phyloP scores from a whole-genome alignment of 2,888 invertebrate genomes.

The Nowickia ferox region DNA sequence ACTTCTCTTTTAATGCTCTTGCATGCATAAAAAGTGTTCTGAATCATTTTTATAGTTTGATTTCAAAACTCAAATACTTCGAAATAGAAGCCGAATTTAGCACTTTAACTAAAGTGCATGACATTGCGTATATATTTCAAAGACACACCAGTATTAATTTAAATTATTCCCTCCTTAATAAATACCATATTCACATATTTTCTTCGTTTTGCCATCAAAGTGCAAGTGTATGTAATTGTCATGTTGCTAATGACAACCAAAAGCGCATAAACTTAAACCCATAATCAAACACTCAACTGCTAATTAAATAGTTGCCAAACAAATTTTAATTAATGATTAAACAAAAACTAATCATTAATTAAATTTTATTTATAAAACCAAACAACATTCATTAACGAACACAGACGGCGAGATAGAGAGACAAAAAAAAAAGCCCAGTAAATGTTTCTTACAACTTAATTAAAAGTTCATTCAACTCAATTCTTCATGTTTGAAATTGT shows the following conservation, averaged over 20 bases:
- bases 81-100: too few species aligned
- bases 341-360: constrained; percentile 31
- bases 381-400: constrained; percentile 36
- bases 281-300: constrained; percentile 25
- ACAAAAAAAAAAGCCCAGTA: background rate
- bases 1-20: too few species aligned
- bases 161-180: constrained; percentile 12
- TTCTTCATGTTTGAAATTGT: constrained; percentile 31
- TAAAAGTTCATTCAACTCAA: constrained; percentile 57
- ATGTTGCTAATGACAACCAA: constrained; percentile 42
- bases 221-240: constrained; percentile 43
- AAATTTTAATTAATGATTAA: constrained; percentile 43
- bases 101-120: background rate
- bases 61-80: too few species aligned
- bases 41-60: too few species aligned
- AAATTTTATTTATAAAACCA: constrained; percentile 16
- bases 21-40: too few species aligned
- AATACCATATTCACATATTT: constrained; percentile 1
- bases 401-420: background rate
- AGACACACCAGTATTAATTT: background rate
- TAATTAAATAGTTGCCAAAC: constrained; percentile 39
- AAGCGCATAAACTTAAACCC: constrained; percentile 31
- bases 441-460: constrained; percentile 54
- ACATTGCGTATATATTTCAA: background rate
- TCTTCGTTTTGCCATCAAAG: background rate